Evolutionary conservation across 2,113 vertebrate genomes (phyloP).

Genomic region (Zapornia atra): DNA sequence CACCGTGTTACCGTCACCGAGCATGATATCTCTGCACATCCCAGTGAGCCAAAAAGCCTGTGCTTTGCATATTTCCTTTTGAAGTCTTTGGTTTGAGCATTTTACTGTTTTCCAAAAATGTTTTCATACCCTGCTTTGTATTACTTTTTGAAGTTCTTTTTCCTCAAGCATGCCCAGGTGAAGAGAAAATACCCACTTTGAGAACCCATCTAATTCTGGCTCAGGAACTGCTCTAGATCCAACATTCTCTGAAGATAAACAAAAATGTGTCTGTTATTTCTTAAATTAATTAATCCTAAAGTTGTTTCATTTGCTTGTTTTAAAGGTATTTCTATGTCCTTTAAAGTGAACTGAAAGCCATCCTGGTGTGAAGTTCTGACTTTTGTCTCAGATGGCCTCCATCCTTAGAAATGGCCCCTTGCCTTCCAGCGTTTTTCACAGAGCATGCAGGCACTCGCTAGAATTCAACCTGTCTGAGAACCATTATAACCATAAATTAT

Average conservation of each 20-base stretch:
- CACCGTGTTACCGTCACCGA: fast-evolving
- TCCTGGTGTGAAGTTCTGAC: background rate
- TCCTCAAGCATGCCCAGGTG: background rate
- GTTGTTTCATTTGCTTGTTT: background rate
- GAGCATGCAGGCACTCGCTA: background rate
- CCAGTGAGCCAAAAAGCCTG: background rate
- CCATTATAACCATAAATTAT: background rate
- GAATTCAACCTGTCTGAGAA: background rate
- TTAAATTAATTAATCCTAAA: background rate
- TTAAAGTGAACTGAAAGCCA: background rate
- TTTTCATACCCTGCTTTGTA: background rate
- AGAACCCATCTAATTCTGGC: background rate
- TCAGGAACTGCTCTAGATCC: background rate
- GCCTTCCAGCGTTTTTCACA: background rate
- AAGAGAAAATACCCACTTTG: background rate
- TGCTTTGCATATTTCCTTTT: background rate
- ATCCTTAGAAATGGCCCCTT: background rate
- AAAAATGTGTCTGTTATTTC: background rate
- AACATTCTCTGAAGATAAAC: background rate
- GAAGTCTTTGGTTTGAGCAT: background rate
- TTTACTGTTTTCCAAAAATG: background rate
- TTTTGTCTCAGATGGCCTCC: background rate
- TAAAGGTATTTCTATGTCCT: background rate
- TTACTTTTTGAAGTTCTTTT: background rate
- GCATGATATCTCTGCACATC: background rate